Conservation (phyloP, 2,888 invertebrate species). For the Nemotelus pantherinus region DNA sequence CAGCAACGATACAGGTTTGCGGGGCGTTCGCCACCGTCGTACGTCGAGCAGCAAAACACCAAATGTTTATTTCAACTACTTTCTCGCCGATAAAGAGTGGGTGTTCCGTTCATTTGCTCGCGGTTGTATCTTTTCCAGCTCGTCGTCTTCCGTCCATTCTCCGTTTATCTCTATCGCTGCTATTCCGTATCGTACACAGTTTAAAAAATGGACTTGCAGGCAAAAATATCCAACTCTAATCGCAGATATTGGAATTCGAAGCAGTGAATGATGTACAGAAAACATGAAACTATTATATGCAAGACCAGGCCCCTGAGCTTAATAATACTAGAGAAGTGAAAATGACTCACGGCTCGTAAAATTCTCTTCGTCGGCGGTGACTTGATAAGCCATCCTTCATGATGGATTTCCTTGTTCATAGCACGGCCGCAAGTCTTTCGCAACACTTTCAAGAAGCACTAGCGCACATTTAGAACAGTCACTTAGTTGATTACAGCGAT, state of each 20-base stretch:
- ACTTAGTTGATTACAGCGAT: background rate
- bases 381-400: constrained; percentile 95
- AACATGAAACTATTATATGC: constrained; percentile 1
- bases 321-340: constrained; percentile 2
- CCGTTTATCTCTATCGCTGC: background rate
- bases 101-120: constrained; percentile 31
- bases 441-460: constrained; percentile 36
- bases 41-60: constrained; percentile 15
- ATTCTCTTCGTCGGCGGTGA: constrained; percentile 92
- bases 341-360: constrained; percentile 88
- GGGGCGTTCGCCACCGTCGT: background rate
- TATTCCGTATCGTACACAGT: no score
- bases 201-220: no score
- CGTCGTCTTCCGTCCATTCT: no score
- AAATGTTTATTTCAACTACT: constrained; percentile 20
- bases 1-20: background rate
- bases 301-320: background rate
- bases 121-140: background rate
- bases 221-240: background rate
- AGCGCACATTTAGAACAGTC: background rate
- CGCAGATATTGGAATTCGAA: background rate
- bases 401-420: constrained; percentile 76
- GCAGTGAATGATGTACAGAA: constrained; percentile 11
- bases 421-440: constrained; percentile 48
- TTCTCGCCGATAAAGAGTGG: constrained; percentile 19